Conservation (phyloP, 2,113 vertebrate genomes). For the Rhinopomastus cyanomelas region DNA sequence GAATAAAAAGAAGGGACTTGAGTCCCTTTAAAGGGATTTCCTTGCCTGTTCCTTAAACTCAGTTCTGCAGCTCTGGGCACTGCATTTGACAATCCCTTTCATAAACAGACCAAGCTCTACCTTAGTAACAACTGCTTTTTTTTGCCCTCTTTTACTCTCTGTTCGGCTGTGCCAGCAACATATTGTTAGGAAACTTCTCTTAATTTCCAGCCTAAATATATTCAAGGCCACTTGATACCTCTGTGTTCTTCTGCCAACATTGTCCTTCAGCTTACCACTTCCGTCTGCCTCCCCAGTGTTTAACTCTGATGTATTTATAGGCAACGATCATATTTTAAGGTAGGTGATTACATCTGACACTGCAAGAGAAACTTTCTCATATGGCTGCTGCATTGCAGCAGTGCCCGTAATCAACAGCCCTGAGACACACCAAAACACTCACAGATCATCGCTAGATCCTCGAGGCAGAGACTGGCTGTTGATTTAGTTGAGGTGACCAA, state of each 20-base stretch:
- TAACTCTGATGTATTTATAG: not conserved
- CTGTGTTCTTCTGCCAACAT: slow-evolving; percentile 45
- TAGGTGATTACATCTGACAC: not conserved
- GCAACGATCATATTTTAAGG: not conserved
- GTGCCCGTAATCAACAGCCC: not conserved
- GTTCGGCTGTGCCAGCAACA: not conserved
- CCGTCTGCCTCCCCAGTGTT: not conserved
- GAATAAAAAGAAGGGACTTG: not conserved
- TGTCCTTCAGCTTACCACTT: slow-evolving; percentile 20
- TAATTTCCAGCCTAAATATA: slow-evolving; percentile 30
- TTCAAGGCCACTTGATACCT: slow-evolving; percentile 15
- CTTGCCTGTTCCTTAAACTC: not conserved
- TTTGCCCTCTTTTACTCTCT: not conserved
- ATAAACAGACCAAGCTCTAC: not conserved
- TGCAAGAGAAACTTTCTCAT: not conserved
- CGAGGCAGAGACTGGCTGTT: not conserved
- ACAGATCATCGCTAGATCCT: not conserved
- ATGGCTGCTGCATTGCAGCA: not conserved
- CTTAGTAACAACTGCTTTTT: not conserved
- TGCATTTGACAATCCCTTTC: not conserved
- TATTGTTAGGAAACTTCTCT: slow-evolving; percentile 5
- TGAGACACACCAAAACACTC: not conserved
- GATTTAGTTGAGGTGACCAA: rapidly evolving
- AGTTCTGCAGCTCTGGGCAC: not conserved
- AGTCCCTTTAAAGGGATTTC: not conserved